Evolutionary conservation across 2,113 vertebrate species (phyloP), one percentile per base, ranked within the genome.

Genomic region (Myxocyprinus asiaticus): DNA sequence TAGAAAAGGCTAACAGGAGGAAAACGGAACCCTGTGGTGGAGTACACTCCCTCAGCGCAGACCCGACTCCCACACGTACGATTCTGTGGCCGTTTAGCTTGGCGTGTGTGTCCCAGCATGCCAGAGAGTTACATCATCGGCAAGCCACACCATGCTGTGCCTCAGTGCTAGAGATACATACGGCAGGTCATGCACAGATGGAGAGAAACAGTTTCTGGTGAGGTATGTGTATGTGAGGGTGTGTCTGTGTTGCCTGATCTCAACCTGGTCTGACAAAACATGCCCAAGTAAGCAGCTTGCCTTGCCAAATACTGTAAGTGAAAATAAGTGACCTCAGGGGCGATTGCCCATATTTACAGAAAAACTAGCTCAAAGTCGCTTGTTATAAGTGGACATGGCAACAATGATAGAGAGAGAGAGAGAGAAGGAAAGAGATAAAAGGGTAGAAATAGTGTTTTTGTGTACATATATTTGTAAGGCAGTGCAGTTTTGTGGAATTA

Each of bases 71-170:
- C 67, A 75, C 51, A 48, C 44, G 44, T 63, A 68, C 7, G 11
- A 77, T 77, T 81, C 67, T 64, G 55, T 61, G 70, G 70, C 70
- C 70, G 43, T 65, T 81, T 77, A 77, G 61, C 55, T 15, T 9
- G 3, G 50, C 44, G 65, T 71, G 59, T 64, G 77, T 55, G 22
- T 68, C 33, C 51, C 65, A 56, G 75, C 51, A 10, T 51, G 47
- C 66, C 66, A 50, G 43, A 42, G 56, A 63, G 66, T 68, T 51
- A 69, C 77, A 62, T 69, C 55, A 17, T 44, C 47, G 47, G 45
- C 48, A 59, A 42, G 62, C 70, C 47, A 17, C 42, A 56, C 70
- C 70, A 61, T 12, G 70, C 70, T 73, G 70, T 17, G 70, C 43
- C 70, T 66, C 69, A 73, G 69, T 74, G 62, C 55, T n/a, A 43